Evolutionary conservation across 2,113 vertebrate genomes (phyloP).

Genomic region (Gobiocypris rarus): DNA sequence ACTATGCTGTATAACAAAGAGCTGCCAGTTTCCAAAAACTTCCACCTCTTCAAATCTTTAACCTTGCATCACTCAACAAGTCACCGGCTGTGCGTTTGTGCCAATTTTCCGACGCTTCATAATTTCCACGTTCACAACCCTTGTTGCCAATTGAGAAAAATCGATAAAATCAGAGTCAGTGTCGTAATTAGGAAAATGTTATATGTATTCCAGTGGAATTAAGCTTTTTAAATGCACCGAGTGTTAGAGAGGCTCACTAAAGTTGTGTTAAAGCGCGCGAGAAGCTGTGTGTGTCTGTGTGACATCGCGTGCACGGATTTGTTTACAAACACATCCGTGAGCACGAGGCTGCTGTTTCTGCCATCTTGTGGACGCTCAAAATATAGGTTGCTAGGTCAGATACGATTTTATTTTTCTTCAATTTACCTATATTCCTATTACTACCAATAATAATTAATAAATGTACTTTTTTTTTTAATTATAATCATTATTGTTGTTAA

Average conservation of each 20-base stretch:
- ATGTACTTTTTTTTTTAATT: too few species aligned
- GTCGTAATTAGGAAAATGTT: constrained; percentile 38
- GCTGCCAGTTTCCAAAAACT: constrained; percentile 18
- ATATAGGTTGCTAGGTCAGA: constrained; percentile 49
- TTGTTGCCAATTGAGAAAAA: constrained; percentile 1
- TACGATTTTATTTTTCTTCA: neutral
- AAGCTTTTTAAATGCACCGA: neutral
- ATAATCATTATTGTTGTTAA: neutral
- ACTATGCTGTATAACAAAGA: neutral
- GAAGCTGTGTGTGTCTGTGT: constrained; percentile 19
- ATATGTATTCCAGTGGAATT: constrained; percentile 12
- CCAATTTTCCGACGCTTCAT: constrained; percentile 45
- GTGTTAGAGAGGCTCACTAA: neutral
- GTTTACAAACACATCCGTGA: constrained; percentile 77
- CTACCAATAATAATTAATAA: too few species aligned
- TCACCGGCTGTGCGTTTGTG: neutral
- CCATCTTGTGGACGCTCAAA: constrained; percentile 56
- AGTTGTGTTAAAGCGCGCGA: constrained; percentile 20
- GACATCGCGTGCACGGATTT: constrained; percentile 68
- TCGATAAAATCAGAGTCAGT: constrained; percentile 36
- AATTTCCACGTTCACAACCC: constrained; percentile 40
- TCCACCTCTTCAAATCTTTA: neutral
- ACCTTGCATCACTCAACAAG: constrained; percentile 7
- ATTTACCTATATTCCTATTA: neutral
- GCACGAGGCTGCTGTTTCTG: constrained; percentile 36